Evolutionary conservation across 1,140 invertebrate species (phyloP).

Genomic region (Drosophila teissieri): DNA sequence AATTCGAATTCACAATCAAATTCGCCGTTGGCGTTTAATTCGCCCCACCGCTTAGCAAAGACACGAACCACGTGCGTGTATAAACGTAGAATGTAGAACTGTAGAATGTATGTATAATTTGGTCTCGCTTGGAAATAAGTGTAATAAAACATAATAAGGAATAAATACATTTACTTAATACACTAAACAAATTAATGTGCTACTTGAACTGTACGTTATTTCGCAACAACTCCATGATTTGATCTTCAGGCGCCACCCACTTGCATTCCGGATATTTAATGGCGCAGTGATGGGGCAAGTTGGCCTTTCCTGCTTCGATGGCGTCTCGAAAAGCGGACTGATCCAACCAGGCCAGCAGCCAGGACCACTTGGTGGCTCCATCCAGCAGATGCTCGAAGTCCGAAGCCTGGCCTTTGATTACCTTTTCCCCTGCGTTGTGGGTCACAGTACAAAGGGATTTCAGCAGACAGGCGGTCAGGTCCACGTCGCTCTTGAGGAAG

Average conservation of each 20-base stretch:
- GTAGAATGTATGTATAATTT: not conserved
- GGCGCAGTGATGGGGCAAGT: conserved; percentile 25
- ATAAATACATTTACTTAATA: not conserved
- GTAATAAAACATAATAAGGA: not conserved
- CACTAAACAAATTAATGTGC: not conserved
- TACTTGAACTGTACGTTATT: conserved; percentile 67
- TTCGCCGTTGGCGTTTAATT: not conserved
- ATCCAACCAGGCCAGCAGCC: conserved; percentile 51
- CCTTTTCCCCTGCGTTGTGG: conserved; percentile 35
- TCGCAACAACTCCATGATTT: conserved; percentile 41
- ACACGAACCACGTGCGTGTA: not conserved
- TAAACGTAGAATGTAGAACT: too few species aligned
- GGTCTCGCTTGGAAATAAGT: not conserved
- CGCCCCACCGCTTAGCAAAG: not conserved
- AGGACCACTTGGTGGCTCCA: conserved; percentile 57
- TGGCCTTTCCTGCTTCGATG: conserved; percentile 50
- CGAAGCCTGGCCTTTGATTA: conserved; percentile 31
- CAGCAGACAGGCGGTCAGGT: conserved; percentile 62
- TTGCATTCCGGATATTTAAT: conserved; percentile 62
- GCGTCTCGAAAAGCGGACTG: conserved; percentile 53
- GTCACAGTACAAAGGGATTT: conserved; percentile 64
- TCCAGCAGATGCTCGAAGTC: conserved; percentile 65
- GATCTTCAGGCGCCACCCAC: conserved; percentile 61
- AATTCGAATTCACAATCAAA: not conserved
- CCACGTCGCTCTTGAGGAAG: conserved; percentile 63